A percentile compares a stretch with the other conserved stretches of the same genome.
phyloP scores from a whole-genome alignment of 2,113 vertebrate species.

The Physeter macrocephalus region DNA sequence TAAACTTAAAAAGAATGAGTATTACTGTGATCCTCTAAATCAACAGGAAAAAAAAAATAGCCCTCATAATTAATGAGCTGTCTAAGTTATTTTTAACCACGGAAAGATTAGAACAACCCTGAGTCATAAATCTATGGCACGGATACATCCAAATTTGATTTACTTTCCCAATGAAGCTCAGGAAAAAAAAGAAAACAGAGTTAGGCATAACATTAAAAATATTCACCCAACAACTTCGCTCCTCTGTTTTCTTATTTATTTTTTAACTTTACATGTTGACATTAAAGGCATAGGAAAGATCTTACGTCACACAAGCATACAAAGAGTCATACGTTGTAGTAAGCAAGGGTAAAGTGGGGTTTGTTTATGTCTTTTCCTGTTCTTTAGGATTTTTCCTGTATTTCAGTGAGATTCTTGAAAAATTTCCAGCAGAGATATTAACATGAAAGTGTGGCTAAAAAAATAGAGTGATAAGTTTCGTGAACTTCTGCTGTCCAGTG shows the following conservation, averaged over 20 bases:
- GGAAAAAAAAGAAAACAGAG: slow-evolving; percentile 37
- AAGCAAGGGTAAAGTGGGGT: not conserved
- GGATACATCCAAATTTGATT: slow-evolving; percentile 47
- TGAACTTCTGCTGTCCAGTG: not conserved
- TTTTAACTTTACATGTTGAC: not conserved
- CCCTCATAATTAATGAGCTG: slow-evolving; percentile 59
- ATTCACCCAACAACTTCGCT: not conserved
- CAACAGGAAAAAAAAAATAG: slow-evolving; percentile 39
- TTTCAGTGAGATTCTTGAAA: not conserved
- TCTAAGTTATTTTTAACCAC: slow-evolving; percentile 68
- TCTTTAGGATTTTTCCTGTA: not conserved
- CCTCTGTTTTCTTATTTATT: not conserved
- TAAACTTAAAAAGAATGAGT: slow-evolving; percentile 55
- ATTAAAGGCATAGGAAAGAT: not conserved
- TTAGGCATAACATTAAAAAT: slow-evolving; percentile 13
- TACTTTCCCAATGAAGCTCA: slow-evolving; percentile 59
- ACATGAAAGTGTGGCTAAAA: not conserved
- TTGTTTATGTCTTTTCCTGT: not conserved
- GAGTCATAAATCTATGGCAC: slow-evolving; percentile 63
- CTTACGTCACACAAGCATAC: not conserved
- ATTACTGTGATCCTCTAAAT: slow-evolving; percentile 43
- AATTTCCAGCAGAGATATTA: not conserved
- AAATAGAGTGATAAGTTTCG: not conserved
- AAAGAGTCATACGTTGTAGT: not conserved
- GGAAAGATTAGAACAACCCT: slow-evolving; percentile 59